Evolutionary conservation across 1,140 invertebrate genomes (phyloP).

Genomic region (Lepidurus arcticus): DNA sequence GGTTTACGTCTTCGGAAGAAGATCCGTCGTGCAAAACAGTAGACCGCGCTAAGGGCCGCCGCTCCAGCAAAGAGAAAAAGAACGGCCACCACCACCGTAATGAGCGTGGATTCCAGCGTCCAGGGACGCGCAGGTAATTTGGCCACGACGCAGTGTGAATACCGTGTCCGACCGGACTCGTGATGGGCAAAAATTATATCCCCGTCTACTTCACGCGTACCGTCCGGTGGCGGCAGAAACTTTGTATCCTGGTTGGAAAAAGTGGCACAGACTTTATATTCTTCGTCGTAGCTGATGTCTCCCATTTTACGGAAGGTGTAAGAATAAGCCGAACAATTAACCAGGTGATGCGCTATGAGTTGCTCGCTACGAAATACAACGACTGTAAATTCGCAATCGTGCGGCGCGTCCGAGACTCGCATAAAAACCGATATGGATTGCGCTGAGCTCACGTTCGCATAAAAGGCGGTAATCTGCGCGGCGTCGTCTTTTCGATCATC

Average conservation of each 20-base stretch:
- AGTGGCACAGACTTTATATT: slow-evolving; percentile 38
- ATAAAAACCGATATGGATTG: slow-evolving; percentile 38
- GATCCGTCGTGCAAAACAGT: slow-evolving; percentile 27
- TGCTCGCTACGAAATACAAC: slow-evolving; percentile 43
- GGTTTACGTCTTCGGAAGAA: slow-evolving; percentile 26
- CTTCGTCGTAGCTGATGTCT: slow-evolving; percentile 40
- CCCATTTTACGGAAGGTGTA: slow-evolving; percentile 42
- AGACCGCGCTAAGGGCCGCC: not conserved
- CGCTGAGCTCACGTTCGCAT: slow-evolving; percentile 36
- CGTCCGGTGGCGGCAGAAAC: slow-evolving; percentile 31
- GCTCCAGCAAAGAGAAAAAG: slow-evolving; percentile 25
- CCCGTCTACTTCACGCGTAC: slow-evolving; percentile 29
- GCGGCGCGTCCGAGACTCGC: slow-evolving; percentile 37
- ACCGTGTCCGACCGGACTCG: not conserved
- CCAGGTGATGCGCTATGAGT: slow-evolving; percentile 41
- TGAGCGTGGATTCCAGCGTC: slow-evolving; percentile 29
- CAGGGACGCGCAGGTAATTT: slow-evolving; percentile 28
- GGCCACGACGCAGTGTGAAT: slow-evolving; percentile 33
- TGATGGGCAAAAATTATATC: slow-evolving; percentile 28
- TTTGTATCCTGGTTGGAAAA: slow-evolving; percentile 31
- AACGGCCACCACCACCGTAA: slow-evolving; percentile 27
- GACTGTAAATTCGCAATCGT: slow-evolving; percentile 43
- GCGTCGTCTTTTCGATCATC: not conserved
- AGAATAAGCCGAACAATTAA: slow-evolving; percentile 41
- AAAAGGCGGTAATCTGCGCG: slow-evolving; percentile 34